Percentiles rank a stretch among this genome's conserved stretches.
Conservation (phyloP, 2,888 invertebrate species). For the Chorisops tibialis region DNA sequence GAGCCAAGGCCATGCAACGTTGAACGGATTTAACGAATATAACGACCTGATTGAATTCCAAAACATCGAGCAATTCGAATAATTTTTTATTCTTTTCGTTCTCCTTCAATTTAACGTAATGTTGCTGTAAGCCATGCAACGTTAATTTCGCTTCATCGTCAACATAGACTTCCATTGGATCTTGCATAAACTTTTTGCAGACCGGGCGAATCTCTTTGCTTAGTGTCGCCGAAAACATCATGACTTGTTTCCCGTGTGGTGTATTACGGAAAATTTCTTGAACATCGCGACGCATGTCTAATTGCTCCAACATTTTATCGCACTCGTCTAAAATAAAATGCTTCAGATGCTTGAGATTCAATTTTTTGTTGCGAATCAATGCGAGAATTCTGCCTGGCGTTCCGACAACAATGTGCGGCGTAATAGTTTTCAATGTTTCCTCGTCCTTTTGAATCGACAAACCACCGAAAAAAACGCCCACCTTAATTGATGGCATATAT, state of each 20-base stretch:
- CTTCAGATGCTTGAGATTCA: conserved; percentile 92
- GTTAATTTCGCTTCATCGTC: conserved; percentile 99
- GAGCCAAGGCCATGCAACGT: conserved; percentile 93
- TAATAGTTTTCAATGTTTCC: conserved; percentile 90
- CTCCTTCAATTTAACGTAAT: conserved; percentile 98
- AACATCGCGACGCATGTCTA: conserved; percentile 98
- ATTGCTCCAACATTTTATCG: conserved; percentile 97
- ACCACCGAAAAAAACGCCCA: conserved; percentile 98
- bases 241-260: conserved; percentile 99
- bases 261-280: conserved; percentile 99
- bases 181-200: conserved; percentile 99
- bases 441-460: conserved; percentile 96
- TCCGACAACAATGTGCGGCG: conserved; percentile 98
- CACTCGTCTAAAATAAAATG: conserved; percentile 99
- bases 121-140: conserved; percentile 96
- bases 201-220: conserved; percentile 99
- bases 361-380: conserved; percentile 84
- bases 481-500: conserved; percentile 94
- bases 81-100: conserved; percentile 99
- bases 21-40: conserved; percentile 99
- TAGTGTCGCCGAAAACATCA: conserved; percentile 99
- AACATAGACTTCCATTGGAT: conserved; percentile 99
- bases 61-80: conserved; percentile 94
- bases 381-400: conserved; percentile 97
- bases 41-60: conserved; percentile 99